Base-by-base conservation (phyloP, 1,140 invertebrate species). In the Drosophila cardini region DNA sequence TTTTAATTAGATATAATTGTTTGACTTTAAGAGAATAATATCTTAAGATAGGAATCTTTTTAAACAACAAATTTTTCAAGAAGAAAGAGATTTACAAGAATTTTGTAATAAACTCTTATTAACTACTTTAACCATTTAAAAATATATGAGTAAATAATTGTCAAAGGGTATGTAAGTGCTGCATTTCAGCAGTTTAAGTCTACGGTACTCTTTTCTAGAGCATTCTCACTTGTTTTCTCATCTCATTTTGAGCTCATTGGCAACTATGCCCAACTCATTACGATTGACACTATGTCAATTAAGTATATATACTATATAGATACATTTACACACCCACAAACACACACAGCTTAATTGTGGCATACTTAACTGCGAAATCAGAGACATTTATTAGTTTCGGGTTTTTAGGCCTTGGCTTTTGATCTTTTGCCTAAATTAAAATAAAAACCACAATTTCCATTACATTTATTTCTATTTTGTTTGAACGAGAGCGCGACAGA, bases 401-500 rank as follows among this genome's bases (percentile, higher is more conserved):
- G 52, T 76, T 61, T 61, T 74, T 63, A 48, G 77, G 63, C 60
- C 48, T 58, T 43, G 82, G 69, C 82, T 86, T 83, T 86, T 72
- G 83, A 7, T 50, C 46, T 30, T 4, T 1, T 11, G 21, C 9
- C 56, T 67, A 87, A 89, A 89, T 80, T 83, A 84, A 83, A 89
- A 89, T 73, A 80, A 82, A 83, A 89, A 89, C 83, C 83, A 26
- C 83, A 89, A 6, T 63, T 83, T 63, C 69, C 83, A 89, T 87
- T 89, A 78, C 74, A 86, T 75, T 77, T 81, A 26, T 26, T 26
- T 26, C 21, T 53, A 60, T 70, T 72, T 62, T 48, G 48, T 26
- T 34, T 34, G n/a, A 43, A 46, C 21, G 48, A 13, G n/a, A 52
- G 9, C 30, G 8, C 26, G 26, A 32, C 48, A 52, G 57, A 45